Evolutionary conservation across 2,888 invertebrate species (phyloP), one percentile per base, ranked within the genome.

Genomic region (Alitta virens): DNA sequence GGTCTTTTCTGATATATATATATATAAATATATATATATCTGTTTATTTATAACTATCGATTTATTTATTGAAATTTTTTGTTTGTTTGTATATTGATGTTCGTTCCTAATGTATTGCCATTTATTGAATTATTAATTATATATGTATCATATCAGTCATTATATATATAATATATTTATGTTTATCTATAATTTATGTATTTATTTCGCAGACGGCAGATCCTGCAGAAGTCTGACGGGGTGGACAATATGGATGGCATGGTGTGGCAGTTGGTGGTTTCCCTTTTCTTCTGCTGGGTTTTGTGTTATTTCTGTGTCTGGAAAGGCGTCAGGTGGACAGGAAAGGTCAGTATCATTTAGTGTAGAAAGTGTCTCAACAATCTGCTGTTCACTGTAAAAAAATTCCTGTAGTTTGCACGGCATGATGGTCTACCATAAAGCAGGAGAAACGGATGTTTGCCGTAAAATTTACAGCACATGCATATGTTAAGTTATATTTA

Each of bases 271-370:
- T 59, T 65, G 16, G 67, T 65, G 1, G 21, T 67, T 24, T 49
- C 63, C 1, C 60, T 67, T 16, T 38, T 65, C n/a, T 24, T 58
- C 21, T 60, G 46, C 21, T 67, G 67, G 67, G 57, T 66, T 1
- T 24, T 65, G 9, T 62, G 62, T 57, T 67, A 67, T 49, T 65
- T 67, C 60, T 65, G 63, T 33, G 53, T 67, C 1, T 67, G 67
- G 67, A 67, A 67, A 42, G 67, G 67, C 5, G 60, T 67, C 43
- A 62, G 60, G 46, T 67, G 64, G 67, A 65, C 67, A 1, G 67
- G 67, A 26, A 67, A 67, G 63, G 67, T 67, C 5, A 43, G n/a
- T n/a, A n/a, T n/a, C n/a, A n/a, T n/a, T n/a, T n/a, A n/a, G n/a
- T n/a, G n/a, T n/a, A n/a, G n/a, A n/a, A n/a, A n/a, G n/a, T n/a